A percentile compares a stretch with the other conserved stretches of the same genome.
Evolutionary conservation across 1,140 invertebrate species (phyloP).

Genomic region (Platyura marginata): DNA sequence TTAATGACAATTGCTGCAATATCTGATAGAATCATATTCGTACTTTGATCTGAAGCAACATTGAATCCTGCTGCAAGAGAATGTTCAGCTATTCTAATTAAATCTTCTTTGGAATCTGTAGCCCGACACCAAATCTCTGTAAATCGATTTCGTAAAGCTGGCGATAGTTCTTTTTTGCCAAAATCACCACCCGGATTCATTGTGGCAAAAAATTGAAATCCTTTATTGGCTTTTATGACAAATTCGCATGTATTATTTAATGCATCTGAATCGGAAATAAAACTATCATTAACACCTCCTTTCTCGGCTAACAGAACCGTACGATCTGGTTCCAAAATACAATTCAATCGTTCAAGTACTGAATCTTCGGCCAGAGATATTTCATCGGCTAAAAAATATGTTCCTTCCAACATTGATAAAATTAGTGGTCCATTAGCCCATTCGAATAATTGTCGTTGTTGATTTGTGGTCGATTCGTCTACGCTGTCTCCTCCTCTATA

Average conservation of each 20-base stretch:
- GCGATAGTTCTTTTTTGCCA: constrained; percentile 98
- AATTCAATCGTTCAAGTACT: constrained; percentile 93
- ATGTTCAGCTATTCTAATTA: constrained; percentile 31
- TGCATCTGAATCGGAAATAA: constrained; percentile 25
- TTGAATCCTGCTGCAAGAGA: background rate
- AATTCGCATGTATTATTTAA: constrained; percentile 28
- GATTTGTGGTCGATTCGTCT: constrained; percentile 8
- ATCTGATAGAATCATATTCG: constrained; percentile 6
- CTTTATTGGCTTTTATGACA: constrained; percentile 48
- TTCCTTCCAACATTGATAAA: constrained; percentile 71
- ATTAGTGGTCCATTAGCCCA: constrained; percentile 97
- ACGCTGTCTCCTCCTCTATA: constrained; percentile 40
- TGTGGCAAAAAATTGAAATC: constrained; percentile 88
- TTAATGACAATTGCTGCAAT: constrained; percentile 19
- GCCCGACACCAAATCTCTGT: constrained; percentile 93
- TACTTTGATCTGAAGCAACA: background rate
- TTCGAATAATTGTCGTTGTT: constrained; percentile 60
- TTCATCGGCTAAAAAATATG: constrained; percentile 91
- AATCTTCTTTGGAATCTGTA: constrained; percentile 37
- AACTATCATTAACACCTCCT: constrained; percentile 29
- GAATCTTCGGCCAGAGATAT: constrained; percentile 98
- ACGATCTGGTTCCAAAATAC: constrained; percentile 85
- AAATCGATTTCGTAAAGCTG: constrained; percentile 90
- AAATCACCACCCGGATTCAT: constrained; percentile 99
- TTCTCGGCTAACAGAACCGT: constrained; percentile 84